These are phyloP conservation scores for Aspidiotus rigidus DNA, from an alignment of 2,888 invertebrate species.

Conservation along the genomic window DNA sequence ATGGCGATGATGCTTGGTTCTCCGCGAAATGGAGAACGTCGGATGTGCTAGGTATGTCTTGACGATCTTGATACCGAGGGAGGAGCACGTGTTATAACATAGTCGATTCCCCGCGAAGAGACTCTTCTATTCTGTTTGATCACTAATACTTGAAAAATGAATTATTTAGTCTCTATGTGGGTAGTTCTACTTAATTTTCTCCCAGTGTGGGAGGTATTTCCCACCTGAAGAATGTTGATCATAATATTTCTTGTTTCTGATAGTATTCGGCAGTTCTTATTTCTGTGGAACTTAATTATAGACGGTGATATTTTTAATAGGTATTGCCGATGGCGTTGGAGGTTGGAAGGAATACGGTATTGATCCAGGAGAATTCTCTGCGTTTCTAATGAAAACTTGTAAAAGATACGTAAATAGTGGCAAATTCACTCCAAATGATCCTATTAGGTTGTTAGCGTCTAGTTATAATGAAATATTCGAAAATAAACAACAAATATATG, in stretches of 20 bases:
- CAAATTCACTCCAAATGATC: conserved; percentile 75
- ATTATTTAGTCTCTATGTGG: too few species aligned
- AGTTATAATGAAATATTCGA: conserved; percentile 86
- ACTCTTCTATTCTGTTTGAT: too few species aligned
- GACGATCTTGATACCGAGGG: neutral
- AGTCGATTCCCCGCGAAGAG: too few species aligned
- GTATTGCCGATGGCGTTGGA: conserved; percentile 97
- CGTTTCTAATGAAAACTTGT: conserved; percentile 87
- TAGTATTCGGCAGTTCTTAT: too few species aligned
- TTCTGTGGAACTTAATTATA: too few species aligned
- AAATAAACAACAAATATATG: conserved; percentile 84
- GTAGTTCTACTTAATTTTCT: too few species aligned
- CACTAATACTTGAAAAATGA: too few species aligned
- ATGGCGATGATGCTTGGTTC: conserved; percentile 98
- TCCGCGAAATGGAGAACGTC: conserved; percentile 63
- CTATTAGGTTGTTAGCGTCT: conserved; percentile 77
- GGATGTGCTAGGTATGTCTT: conserved; percentile 80
- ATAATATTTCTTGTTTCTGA: too few species aligned
- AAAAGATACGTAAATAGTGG: conserved; percentile 84
- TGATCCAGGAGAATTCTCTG: conserved; percentile 93
- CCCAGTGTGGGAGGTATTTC: too few species aligned
- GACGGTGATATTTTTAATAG: conserved; percentile 46
- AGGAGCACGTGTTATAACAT: neutral
- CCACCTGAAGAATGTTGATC: too few species aligned
- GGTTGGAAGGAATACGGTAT: conserved; percentile 97